Evolutionary conservation across 1,140 invertebrate genomes (phyloP), one percentile per base, ranked within the genome.

Genomic region (Trichonephila inaurata): DNA sequence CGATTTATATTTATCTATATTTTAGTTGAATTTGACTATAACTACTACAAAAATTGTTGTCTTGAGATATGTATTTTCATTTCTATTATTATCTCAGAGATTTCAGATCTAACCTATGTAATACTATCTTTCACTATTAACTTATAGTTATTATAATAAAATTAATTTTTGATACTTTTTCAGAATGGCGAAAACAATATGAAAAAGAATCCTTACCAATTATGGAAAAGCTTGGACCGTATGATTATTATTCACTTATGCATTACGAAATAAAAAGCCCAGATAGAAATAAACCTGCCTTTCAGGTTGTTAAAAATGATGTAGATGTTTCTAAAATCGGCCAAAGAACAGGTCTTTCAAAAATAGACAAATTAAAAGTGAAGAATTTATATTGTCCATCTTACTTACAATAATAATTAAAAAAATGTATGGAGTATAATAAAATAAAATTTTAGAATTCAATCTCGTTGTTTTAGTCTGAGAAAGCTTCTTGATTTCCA

Each of bases 181-280:
- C 51, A 91, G 90, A 77, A 62, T 91, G 90, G 90, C 18, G 90
- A 28, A 83, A 62, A 8, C 90, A 91, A 18, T 91, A 91, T 19
- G 44, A 33, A 24, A 44, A 21, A 44, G 77, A 82, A 16, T 14
- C 28, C 4, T 16, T 58, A 10, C 19, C n/a, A 1, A 24, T 51
- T 10, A 61, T 64, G 19, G 19, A 28, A 24, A 24, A 82, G 44
- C n/a, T 91, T 16, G 90, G 90, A 16, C 90, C 90, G 0, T 91
- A 91, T n/a, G 90, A 91, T 21, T 91, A 83, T 58, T 91, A 85
- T 66, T 91, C 90, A n/a, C 21, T 91, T n/a, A 91, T 91, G 90
- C 90, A 91, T 66, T 91, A 91, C 24, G 60, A 91, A 64, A 6
- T 66, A 19, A 14, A 85, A 21, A 91, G 90, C 51, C 90, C 90